phyloP scores from a whole-genome alignment of 2,797 vertebrate species.

The Phaenicophaeus curvirostris region DNA sequence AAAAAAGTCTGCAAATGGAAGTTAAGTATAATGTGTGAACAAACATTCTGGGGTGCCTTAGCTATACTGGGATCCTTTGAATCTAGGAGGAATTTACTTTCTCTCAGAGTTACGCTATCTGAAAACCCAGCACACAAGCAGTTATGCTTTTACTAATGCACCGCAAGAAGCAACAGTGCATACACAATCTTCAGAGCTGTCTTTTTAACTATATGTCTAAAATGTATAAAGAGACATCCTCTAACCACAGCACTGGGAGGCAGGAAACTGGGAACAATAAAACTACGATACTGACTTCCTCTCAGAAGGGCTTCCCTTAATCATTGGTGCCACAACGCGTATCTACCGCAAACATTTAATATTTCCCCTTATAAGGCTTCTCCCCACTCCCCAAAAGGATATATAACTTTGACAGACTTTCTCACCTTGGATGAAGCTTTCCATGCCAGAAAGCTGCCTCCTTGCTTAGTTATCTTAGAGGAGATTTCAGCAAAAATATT shows the following conservation, averaged over 20 bases:
- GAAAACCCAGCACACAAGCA: neutral
- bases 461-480: neutral
- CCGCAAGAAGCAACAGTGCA: fast-evolving
- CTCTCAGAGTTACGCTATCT: neutral
- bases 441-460: neutral
- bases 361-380: neutral
- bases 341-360: neutral
- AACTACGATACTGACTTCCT: neutral
- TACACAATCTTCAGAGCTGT: neutral
- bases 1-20: neutral
- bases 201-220: neutral
- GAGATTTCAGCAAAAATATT: neutral
- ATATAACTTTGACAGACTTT: neutral
- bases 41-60: neutral
- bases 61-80: neutral
- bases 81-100: neutral
- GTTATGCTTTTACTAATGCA: neutral
- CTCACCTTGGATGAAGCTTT: neutral
- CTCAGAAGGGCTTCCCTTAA: neutral
- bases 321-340: neutral
- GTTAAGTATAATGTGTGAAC: neutral
- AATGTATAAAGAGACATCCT: neutral
- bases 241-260: neutral
- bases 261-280: neutral
- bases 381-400: fast-evolving